These are phyloP conservation scores for Drosophila austrosaltans DNA, from an alignment of 2,888 invertebrate species.

Conservation along the genomic window DNA sequence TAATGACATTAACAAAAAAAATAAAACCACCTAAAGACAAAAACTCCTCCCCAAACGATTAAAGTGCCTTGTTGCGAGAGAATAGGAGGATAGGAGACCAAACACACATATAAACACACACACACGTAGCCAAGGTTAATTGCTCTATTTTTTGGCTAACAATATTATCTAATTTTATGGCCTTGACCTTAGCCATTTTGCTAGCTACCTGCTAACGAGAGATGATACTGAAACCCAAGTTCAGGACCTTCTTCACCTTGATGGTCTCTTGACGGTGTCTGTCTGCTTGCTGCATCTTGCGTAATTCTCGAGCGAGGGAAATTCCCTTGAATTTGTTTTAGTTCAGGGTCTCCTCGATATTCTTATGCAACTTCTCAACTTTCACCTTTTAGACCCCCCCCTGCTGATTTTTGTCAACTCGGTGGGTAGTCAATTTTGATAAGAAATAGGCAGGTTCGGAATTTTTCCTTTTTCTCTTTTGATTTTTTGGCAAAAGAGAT, in stretches of 20 bases:
- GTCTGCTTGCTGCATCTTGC: slow-evolving; percentile 28
- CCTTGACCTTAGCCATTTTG: slow-evolving; percentile 31
- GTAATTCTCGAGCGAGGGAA: slow-evolving; percentile 37
- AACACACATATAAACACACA: no score
- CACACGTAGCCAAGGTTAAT: slow-evolving; percentile 71
- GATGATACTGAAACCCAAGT: slow-evolving; percentile 2
- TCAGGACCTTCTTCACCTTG: slow-evolving; percentile 5
- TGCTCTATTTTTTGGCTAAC: slow-evolving; percentile 61
- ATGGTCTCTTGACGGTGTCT: not conserved
- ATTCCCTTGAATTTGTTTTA: slow-evolving; percentile 37
- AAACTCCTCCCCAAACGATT: not conserved
- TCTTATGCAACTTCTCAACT: slow-evolving; percentile 60
- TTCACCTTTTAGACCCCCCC: slow-evolving; percentile 54
- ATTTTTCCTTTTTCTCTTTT: not conserved
- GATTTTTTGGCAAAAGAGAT: not conserved
- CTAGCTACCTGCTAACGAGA: slow-evolving; percentile 7
- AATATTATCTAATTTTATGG: slow-evolving; percentile 26
- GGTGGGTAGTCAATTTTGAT: slow-evolving; percentile 32
- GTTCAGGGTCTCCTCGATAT: not conserved
- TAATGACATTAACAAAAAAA: slow-evolving; percentile 22
- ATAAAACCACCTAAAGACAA: not conserved
- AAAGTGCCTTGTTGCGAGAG: slow-evolving; percentile 11
- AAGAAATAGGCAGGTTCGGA: slow-evolving; percentile 4
- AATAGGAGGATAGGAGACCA: slow-evolving; percentile 26
- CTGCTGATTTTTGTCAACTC: slow-evolving; percentile 24